phyloP scores from a whole-genome alignment of 2,888 invertebrate species.

The Sympetrum striolatum region DNA sequence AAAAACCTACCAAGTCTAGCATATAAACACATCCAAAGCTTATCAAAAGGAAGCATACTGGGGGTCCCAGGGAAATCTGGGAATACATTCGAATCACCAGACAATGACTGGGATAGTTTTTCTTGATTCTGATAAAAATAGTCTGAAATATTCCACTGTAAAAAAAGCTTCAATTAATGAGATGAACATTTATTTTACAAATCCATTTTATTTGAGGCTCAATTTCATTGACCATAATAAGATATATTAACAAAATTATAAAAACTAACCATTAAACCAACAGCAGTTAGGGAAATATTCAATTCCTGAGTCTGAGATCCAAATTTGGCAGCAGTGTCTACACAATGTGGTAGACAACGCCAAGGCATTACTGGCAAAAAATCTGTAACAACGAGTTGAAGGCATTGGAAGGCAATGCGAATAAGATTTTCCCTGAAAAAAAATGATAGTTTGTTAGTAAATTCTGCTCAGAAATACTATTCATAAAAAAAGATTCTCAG shows the following conservation, averaged over 20 bases:
- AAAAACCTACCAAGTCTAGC: constrained; percentile 72
- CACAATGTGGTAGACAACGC: constrained; percentile 86
- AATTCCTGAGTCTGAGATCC: constrained; percentile 95
- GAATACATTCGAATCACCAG: constrained; percentile 73
- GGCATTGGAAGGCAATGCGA: constrained; percentile 93
- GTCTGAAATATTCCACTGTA: constrained; percentile 98
- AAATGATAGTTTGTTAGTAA: background rate
- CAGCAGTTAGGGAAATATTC: constrained; percentile 96
- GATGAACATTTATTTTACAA: no score
- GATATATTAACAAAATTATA: background rate
- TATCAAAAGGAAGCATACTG: constrained; percentile 88
- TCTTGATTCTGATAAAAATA: constrained; percentile 95
- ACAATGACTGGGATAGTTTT: constrained; percentile 75
- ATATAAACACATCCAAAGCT: constrained; percentile 95
- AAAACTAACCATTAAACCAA: constrained; percentile 85
- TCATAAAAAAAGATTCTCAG: no score
- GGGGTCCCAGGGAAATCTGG: constrained; percentile 85
- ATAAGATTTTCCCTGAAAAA: constrained; percentile 82
- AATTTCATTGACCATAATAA: background rate
- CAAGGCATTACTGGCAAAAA: constrained; percentile 92
- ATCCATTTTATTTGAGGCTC: background rate
- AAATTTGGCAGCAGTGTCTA: constrained; percentile 93
- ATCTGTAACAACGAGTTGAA: constrained; percentile 94
- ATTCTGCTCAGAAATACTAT: background rate
- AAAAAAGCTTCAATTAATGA: constrained; percentile 50